A percentile compares a stretch with the other conserved stretches of the same genome.
Evolutionary conservation across 2,797 vertebrate genomes (phyloP).

Genomic region (Austrolebias charrua): DNA sequence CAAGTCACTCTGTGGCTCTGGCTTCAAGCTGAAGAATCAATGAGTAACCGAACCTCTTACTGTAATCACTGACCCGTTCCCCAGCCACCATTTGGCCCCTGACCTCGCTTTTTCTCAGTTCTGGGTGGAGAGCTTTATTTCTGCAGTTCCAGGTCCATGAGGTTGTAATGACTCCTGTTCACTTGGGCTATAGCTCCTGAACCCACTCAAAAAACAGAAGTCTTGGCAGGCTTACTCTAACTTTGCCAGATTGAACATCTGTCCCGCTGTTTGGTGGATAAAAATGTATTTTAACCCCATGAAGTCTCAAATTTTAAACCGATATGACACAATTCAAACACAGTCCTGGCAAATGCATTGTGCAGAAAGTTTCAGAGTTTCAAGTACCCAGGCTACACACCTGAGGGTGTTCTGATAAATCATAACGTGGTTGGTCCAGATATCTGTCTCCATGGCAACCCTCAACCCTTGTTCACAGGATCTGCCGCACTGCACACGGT

Average conservation of each 20-base stretch:
- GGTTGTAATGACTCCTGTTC: conserved; percentile 74
- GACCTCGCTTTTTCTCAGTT: conserved; percentile 62
- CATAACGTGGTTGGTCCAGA: conserved; percentile 56
- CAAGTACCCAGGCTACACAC: conserved; percentile 46
- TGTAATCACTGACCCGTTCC: conserved; percentile 82
- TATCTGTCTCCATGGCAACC: conserved; percentile 72
- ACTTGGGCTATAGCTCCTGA: conserved; percentile 59
- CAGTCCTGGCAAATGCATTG: conserved; percentile 19
- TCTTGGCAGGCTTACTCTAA: conserved; percentile 26
- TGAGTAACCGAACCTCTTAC: conserved; percentile 73
- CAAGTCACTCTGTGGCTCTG: conserved; percentile 39
- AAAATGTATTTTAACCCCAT: no score
- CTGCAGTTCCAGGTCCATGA: conserved; percentile 56
- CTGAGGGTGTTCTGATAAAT: conserved; percentile 58
- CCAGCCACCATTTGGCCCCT: conserved; percentile 74
- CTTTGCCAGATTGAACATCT: background rate
- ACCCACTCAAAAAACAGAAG: conserved; percentile 38
- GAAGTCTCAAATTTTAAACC: background rate
- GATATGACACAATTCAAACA: conserved; percentile 8
- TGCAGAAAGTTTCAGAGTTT: conserved; percentile 27
- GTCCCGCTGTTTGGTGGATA: no score
- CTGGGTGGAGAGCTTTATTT: conserved; percentile 63
- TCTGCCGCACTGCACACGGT: conserved; percentile 33
- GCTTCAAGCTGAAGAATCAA: conserved; percentile 71
- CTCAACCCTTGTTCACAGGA: conserved; percentile 50